phyloP scores from a whole-genome alignment of 2,888 invertebrate species.

The Amiota minor region DNA sequence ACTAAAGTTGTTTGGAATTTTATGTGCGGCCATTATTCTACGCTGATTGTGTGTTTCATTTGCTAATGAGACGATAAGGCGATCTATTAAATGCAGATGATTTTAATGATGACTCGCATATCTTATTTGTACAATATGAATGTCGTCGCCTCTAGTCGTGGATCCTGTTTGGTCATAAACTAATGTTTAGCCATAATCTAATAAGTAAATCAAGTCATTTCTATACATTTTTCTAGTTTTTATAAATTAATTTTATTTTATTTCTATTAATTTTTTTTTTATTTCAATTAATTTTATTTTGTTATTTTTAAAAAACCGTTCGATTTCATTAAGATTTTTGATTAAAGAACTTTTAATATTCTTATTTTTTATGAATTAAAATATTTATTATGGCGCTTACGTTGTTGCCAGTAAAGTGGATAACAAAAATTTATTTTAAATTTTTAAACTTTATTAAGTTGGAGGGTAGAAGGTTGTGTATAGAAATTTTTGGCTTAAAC shows the following conservation, averaged over 20 bases:
- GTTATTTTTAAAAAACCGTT: background rate
- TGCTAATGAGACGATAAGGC: conserved; percentile 35
- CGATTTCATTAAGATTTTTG: too few relatives aligned
- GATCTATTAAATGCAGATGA: conserved; percentile 28
- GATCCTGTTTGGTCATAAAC: conserved; percentile 1
- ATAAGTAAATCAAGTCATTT: background rate
- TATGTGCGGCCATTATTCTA: conserved; percentile 27
- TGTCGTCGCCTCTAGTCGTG: too few relatives aligned
- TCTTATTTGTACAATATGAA: too few relatives aligned
- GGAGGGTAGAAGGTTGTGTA: conserved; percentile 76
- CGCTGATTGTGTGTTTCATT: conserved; percentile 36
- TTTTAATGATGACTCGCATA: conserved; percentile 1
- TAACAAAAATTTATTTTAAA: too few relatives aligned
- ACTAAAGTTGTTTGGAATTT: conserved; percentile 26
- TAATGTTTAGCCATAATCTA: background rate
- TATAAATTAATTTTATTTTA: background rate
- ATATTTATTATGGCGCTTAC: too few relatives aligned
- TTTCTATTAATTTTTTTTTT: background rate
- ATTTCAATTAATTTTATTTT: background rate
- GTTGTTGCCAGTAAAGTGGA: too few relatives aligned
- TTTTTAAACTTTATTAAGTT: too few relatives aligned
- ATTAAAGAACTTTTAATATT: too few relatives aligned
- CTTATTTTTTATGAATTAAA: too few relatives aligned
- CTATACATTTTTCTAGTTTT: background rate
- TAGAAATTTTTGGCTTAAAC: conserved; percentile 78